Evolutionary conservation across 2,113 vertebrate species (phyloP).

Genomic region (Rhinolophus ferrumequinum): DNA sequence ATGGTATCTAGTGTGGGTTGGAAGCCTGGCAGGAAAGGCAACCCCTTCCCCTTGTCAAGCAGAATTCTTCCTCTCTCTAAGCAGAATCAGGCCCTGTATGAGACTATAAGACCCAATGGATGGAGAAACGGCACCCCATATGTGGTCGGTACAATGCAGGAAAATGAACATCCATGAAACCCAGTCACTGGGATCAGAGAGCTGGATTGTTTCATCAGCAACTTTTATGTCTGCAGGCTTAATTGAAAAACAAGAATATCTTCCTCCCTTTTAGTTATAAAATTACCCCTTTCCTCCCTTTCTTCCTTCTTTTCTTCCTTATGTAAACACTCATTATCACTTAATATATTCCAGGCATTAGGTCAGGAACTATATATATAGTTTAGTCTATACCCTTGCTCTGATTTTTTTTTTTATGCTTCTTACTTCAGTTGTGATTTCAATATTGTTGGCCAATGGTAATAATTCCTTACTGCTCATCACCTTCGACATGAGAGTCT

Average conservation of each 20-base stretch:
- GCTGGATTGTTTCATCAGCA: not conserved
- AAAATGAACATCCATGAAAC: not conserved
- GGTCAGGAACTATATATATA: not conserved
- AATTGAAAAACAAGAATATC: not conserved
- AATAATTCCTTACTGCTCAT: not conserved
- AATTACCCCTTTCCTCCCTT: not conserved
- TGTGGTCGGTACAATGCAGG: not conserved
- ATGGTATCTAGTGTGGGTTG: not conserved
- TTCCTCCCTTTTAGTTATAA: not conserved
- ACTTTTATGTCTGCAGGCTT: not conserved
- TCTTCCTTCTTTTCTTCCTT: not conserved
- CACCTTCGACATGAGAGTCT: not conserved
- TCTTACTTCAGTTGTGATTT: not conserved
- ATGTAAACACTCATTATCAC: not conserved
- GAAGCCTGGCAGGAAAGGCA: not conserved
- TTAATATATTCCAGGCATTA: not conserved
- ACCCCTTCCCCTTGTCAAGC: not conserved
- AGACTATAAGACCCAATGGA: not conserved
- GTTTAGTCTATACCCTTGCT: not conserved
- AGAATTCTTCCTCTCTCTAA: not conserved
- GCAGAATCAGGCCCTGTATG: not conserved
- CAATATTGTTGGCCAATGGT: not conserved
- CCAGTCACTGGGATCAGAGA: not conserved
- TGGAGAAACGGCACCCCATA: not conserved
- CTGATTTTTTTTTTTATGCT: not conserved